phyloP scores from a whole-genome alignment of 2,797 vertebrate genomes.

The Setipinna tenuifilis region DNA sequence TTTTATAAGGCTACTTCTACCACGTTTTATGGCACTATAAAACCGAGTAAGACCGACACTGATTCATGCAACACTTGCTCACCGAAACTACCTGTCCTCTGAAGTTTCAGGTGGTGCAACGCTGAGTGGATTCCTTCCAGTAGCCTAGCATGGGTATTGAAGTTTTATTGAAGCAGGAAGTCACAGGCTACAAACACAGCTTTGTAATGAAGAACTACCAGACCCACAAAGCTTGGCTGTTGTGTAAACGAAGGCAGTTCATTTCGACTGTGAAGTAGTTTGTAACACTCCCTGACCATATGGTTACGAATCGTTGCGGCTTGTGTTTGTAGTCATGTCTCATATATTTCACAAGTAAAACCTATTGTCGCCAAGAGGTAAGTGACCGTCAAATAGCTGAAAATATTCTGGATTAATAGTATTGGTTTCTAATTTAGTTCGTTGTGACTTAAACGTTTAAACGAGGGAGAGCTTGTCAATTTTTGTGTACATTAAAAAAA shows the following conservation, averaged over 20 bases:
- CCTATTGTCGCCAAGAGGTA: background rate
- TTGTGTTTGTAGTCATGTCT: background rate
- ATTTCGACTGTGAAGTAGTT: slow-evolving; percentile 50
- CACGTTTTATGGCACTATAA: background rate
- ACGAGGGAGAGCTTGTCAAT: no score
- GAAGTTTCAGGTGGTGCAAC: slow-evolving; percentile 75
- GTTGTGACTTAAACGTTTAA: background rate
- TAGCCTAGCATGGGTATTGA: slow-evolving; percentile 69
- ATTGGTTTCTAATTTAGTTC: background rate
- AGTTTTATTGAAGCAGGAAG: slow-evolving; percentile 49
- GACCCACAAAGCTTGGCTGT: slow-evolving; percentile 65
- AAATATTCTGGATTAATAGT: background rate
- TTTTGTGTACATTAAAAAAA: background rate
- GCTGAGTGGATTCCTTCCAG: slow-evolving; percentile 52
- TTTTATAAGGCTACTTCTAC: no score
- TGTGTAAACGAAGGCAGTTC: slow-evolving; percentile 44
- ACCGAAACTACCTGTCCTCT: slow-evolving; percentile 68
- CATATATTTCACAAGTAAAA: background rate
- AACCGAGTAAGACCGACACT: background rate
- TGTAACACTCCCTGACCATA: slow-evolving; percentile 50
- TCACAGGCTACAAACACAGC: background rate
- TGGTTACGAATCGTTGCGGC: background rate
- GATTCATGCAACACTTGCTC: no score
- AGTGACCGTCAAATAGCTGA: background rate
- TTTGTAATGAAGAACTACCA: slow-evolving; percentile 56